phyloP scores from a whole-genome alignment of 2,113 vertebrate species.

The Otus sunia region DNA sequence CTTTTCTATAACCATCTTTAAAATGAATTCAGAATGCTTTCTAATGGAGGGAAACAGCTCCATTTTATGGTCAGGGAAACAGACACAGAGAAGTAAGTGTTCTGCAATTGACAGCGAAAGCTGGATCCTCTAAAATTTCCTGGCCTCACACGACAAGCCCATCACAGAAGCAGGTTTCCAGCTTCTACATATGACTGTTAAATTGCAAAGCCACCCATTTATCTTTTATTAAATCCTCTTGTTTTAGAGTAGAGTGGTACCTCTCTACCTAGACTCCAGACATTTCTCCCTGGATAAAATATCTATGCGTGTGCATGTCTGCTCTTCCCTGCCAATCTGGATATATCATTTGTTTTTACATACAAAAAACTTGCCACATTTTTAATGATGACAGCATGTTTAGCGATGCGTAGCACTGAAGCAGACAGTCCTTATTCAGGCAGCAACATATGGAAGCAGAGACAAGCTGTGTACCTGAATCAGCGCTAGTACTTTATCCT shows the following conservation, averaged over 20 bases:
- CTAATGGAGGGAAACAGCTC: not conserved
- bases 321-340: not conserved
- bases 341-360: constrained; percentile 5
- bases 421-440: constrained; percentile 31
- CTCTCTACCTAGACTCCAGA: not conserved
- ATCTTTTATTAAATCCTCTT: not conserved
- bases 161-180: not conserved
- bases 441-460: constrained; percentile 13
- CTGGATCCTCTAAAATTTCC: not conserved
- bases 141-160: not conserved
- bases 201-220: not conserved
- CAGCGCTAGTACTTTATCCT: constrained; percentile 96
- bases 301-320: not conserved
- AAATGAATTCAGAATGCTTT: constrained; percentile 25
- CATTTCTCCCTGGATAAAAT: not conserved
- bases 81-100: not conserved
- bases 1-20: not conserved
- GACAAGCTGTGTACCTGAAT: constrained; percentile 86
- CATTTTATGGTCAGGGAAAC: not conserved
- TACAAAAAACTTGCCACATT: not conserved
- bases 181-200: not conserved
- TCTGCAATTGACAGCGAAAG: not conserved
- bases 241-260: not conserved
- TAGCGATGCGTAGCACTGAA: not conserved
- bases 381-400: constrained; percentile 22